phyloP scores from a whole-genome alignment of 2,797 vertebrate species.

The Ptychobarbus kaznakovi region DNA sequence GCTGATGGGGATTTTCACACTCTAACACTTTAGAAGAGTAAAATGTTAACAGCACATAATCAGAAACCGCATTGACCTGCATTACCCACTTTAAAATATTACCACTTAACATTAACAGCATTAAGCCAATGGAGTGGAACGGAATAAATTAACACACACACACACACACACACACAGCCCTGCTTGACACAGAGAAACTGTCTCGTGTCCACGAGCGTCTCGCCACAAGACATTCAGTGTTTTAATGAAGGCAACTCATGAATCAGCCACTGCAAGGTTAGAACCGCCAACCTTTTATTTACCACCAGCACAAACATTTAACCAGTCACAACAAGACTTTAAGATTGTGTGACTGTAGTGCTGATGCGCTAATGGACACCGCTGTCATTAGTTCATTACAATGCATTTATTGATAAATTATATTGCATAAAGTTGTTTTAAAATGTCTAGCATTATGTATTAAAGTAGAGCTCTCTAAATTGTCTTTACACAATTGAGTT shows the following conservation, averaged over 20 bases:
- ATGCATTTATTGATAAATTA: background rate
- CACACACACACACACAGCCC: background rate
- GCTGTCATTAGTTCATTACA: background rate
- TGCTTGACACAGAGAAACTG: slow-evolving; percentile 3
- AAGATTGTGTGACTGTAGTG: background rate
- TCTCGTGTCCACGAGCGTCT: background rate
- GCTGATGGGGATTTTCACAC: slow-evolving; percentile 1
- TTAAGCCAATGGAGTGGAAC: slow-evolving; percentile 23
- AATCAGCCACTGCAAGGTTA: background rate
- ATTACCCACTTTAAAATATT: slow-evolving; percentile 24
- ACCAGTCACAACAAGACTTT: background rate
- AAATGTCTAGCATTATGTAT: background rate
- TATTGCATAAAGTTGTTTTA: background rate
- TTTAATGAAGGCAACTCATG: background rate
- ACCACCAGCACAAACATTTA: background rate
- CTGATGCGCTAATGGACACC: background rate
- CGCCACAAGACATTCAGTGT: background rate
- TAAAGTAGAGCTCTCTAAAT: background rate
- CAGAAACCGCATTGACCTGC: slow-evolving; percentile 15
- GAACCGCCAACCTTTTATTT: background rate
- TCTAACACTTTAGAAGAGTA: slow-evolving; percentile 14
- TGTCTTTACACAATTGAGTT: background rate
- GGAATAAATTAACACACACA: background rate
- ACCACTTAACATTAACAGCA: slow-evolving; percentile 34
- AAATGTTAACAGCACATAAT: slow-evolving; percentile 25